Evolutionary conservation across 2,888 invertebrate genomes (phyloP), one percentile per base, ranked within the genome.

Genomic region (Ormyrus labotus): DNA sequence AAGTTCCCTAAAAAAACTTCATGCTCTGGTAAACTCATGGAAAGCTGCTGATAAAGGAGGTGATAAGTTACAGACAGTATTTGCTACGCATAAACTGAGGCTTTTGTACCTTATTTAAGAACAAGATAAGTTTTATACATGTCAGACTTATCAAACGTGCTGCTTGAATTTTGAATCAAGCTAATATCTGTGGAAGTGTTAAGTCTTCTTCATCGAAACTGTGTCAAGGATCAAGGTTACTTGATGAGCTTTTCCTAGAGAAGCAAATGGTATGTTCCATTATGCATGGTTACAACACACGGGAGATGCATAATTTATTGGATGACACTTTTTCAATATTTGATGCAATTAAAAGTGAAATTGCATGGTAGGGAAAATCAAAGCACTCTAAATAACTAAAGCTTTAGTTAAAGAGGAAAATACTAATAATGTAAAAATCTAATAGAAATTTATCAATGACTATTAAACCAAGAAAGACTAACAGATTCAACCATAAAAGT

Each of bases 171-270:
- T 67, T 47, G 50, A 73, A 57, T 65, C 34, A 48, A 55, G 55
- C 10, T 55, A 48, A 47, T n/a, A n/a, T 9, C 7, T 51, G 13
- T 34, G 34, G 9, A 51, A 34, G 53, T 10, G 6, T 57, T 65
- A 64, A 57, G 13, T 71, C 13, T n/a, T 64, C 51, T 60, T 58
- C 53, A 50, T 4, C 6, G 47, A 13, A 78, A 70, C 63, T 8
- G 57, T 68, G 63, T 79, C 64, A 74, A 79, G 74, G 74, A 63
- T 79, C 64, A 74, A 79, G 74, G 74, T 79, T 74, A 53, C 45
- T 71, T 51, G 45, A 60, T 6, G 13, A 67, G 51, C n/a, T 48
- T 70, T 70, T 70, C 10, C 48, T 50, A 71, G 19, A 65, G 19
- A 57, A 65, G 64, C 64, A 63, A 70, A 70, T 73, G 45, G 47